Base-by-base conservation (phyloP, 2,797 vertebrate genomes). In the Buceros bicornis region DNA sequence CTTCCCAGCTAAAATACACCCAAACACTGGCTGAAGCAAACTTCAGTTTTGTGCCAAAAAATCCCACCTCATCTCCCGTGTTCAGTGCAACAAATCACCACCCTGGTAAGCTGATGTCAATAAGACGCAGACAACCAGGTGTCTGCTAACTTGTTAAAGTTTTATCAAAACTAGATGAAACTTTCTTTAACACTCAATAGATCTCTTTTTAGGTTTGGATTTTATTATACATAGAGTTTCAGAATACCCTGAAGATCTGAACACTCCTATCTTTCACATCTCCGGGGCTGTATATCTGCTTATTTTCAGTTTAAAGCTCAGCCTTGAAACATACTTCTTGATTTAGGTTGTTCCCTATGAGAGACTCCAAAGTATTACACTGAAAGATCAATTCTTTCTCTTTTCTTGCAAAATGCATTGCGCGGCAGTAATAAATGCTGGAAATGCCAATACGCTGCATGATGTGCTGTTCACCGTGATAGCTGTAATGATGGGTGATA, bases 291-390 rank as follows among this genome's bases (percentile, higher is more conserved):
- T n/a, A 37, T 47, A 66, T 48, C 47, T 42, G 15, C 80, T 93
- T 89, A 70, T 91, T 94, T 96, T 83, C 81, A 67, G 66, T 62
- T 95, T 79, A 88, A 64, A 94, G 21, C n/a, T 71, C 92, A 82
- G 79, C 69, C 79, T 76, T 43, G n/a, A 71, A 95, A 82, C 47
- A 53, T 35, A 79, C 16, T 74, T 96, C 91, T 94, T 94, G 86
- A 96, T 94, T 83, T 89, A 78, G n/a, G 73, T 42, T 85, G 45
- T 20, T 84, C 66, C 87, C 87, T 67, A 10, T 0, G 37, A 95
- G 51, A 89, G 24, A 71, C 20, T 89, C 80, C 67, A 35, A 31
- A 47, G 50, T 62, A 82, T 82, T 93, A 85, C 54, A 67, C 10
- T 17, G 35, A 89, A 82, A 85, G 35, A 82, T 51, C 76, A 72